Percentiles rank a stretch among this genome's conserved stretches.
Evolutionary conservation across 1,140 invertebrate species (phyloP).

Genomic region (Zeugodacus cucurbitae): DNA sequence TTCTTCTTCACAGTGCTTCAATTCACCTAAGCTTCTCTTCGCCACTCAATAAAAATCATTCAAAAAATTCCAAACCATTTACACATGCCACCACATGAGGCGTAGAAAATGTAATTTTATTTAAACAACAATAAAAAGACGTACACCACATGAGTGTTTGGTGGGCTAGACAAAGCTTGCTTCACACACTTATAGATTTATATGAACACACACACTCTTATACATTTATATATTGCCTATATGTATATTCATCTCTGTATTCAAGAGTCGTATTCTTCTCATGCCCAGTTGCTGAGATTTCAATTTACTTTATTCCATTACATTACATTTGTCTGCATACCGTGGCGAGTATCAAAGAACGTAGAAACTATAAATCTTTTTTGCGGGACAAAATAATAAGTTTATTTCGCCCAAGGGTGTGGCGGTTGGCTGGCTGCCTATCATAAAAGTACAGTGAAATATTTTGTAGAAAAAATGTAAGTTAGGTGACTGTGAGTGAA

Average conservation of each 20-base stretch:
- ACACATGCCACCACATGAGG: not conserved
- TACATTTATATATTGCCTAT: not conserved
- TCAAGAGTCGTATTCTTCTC: not conserved
- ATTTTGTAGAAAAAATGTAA: not conserved
- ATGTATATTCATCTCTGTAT: not conserved
- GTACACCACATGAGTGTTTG: not conserved
- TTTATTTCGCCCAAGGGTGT: slow-evolving; percentile 29
- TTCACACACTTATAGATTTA: not conserved
- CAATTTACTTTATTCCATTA: slow-evolving; percentile 19
- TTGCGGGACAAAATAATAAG: slow-evolving; percentile 3
- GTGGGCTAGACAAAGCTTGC: not conserved
- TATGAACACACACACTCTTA: not conserved
- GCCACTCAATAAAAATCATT: not conserved
- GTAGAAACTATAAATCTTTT: slow-evolving; percentile 9
- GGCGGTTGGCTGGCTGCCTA: not conserved
- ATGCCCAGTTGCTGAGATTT: not conserved
- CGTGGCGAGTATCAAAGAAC: not conserved
- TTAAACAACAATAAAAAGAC: not conserved
- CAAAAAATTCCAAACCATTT: not conserved
- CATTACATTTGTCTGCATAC: not conserved
- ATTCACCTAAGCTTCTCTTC: not conserved
- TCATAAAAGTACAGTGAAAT: not conserved
- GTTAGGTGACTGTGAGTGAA: not conserved
- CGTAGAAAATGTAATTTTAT: not conserved
- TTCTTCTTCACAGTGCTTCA: not conserved